These are phyloP conservation scores for Mycetomoellerius zeteki DNA, from an alignment of 1,140 invertebrate genomes.

Conservation along the genomic window DNA sequence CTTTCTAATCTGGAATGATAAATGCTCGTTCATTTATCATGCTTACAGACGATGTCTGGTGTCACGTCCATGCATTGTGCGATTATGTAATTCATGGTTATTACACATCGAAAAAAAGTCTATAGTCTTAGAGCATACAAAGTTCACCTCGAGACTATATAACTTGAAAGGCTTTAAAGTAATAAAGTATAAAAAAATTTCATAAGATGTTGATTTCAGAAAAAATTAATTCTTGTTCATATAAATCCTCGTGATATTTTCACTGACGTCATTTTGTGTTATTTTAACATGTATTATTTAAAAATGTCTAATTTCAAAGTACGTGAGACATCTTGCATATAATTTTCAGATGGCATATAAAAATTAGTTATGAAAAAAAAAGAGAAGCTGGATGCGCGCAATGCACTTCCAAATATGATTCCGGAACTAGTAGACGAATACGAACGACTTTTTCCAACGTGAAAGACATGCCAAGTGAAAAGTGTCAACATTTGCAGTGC, in stretches of 20 bases:
- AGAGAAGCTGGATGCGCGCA: slow-evolving; percentile 11
- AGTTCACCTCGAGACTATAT: neutral
- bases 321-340: neutral
- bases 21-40: slow-evolving; percentile 55
- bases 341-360: neutral
- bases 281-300: neutral
- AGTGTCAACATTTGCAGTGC: slow-evolving; percentile 65
- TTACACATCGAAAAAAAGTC: slow-evolving; percentile 17
- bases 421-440: slow-evolving; percentile 24
- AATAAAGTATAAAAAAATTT: neutral
- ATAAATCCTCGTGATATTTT: neutral
- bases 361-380: slow-evolving; percentile 33
- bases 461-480: slow-evolving; percentile 64
- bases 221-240: neutral
- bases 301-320: neutral
- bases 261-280: neutral
- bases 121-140: slow-evolving; percentile 30
- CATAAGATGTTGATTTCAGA: neutral
- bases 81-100: slow-evolving; percentile 52
- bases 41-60: slow-evolving; percentile 30
- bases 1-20: slow-evolving; percentile 5
- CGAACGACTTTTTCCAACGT: slow-evolving; percentile 47
- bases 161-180: neutral
- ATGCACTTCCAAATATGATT: slow-evolving; percentile 56
- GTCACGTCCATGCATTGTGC: slow-evolving; percentile 26